A percentile compares a stretch with the other conserved stretches of the same genome.
These are phyloP conservation scores for Lasioglossum pauxillum DNA, from an alignment of 2,888 invertebrate genomes.

Conservation along the genomic window DNA sequence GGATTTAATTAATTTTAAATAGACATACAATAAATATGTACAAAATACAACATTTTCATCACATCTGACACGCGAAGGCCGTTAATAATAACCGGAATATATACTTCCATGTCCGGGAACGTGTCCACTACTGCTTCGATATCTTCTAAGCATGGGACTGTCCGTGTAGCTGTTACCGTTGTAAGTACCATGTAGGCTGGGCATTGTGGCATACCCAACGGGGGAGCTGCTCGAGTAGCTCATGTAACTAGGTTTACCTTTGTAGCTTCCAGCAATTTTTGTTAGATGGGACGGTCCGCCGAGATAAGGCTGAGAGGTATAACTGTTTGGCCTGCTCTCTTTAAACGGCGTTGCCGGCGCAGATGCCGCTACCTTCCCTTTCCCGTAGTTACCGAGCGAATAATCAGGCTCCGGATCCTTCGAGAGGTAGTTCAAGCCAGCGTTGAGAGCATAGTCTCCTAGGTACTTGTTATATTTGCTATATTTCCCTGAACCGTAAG, in stretches of 20 bases:
- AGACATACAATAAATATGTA: conserved; percentile 60
- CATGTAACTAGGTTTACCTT: conserved; percentile 65
- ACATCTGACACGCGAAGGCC: conserved; percentile 9
- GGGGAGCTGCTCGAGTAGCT: conserved; percentile 55
- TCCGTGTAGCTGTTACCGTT: conserved; percentile 62
- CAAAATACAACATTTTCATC: conserved; percentile 40
- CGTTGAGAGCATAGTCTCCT: conserved; percentile 54
- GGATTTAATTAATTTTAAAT: conserved; percentile 45
- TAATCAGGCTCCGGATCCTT: conserved; percentile 70
- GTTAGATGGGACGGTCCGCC: conserved; percentile 60
- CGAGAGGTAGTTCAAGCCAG: conserved; percentile 61
- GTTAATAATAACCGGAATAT: conserved; percentile 61
- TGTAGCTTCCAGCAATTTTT: conserved; percentile 69
- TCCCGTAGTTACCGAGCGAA: conserved; percentile 64
- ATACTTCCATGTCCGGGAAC: conserved; percentile 51
- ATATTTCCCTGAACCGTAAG: conserved; percentile 58
- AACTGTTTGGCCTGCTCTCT: conserved; percentile 65
- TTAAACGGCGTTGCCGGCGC: conserved; percentile 68
- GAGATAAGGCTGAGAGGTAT: conserved; percentile 54
- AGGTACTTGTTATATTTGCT: conserved; percentile 59
- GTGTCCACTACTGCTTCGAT: conserved; percentile 61
- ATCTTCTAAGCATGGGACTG: conserved; percentile 65
- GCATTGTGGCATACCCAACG: conserved; percentile 64
- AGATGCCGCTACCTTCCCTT: conserved; percentile 71
- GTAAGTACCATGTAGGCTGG: conserved; percentile 61